Conservation (phyloP, 2,888 invertebrate genomes). For the Nycteola revayana region DNA sequence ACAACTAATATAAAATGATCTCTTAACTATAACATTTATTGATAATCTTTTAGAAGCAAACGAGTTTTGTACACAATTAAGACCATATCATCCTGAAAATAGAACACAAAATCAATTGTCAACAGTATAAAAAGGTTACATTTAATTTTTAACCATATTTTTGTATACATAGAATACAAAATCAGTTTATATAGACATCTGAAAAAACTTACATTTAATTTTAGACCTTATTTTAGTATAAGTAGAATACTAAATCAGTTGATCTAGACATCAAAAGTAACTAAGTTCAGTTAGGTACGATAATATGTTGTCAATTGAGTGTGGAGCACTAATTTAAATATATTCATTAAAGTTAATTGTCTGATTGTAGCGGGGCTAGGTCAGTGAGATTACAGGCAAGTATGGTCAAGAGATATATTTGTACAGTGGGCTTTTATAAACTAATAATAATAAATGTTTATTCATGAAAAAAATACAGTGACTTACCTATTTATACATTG, state of each 20-base stretch:
- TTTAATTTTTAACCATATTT: too few species aligned
- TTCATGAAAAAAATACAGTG: too few species aligned
- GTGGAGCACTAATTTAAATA: slow-evolving; percentile 74
- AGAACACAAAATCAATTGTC: too few species aligned
- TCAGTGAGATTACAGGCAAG: slow-evolving; percentile 44
- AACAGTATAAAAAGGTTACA: too few species aligned
- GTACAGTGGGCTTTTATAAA: slow-evolving; percentile 33
- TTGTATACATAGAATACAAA: too few species aligned
- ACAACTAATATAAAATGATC: slow-evolving; percentile 24
- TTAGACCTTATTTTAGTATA: slow-evolving; percentile 13
- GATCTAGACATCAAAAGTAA: slow-evolving; percentile 9
- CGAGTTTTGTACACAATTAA: too few species aligned
- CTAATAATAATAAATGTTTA: too few species aligned
- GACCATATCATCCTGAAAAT: too few species aligned
- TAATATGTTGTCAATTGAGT: slow-evolving; percentile 60
- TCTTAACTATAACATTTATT: slow-evolving; percentile 33
- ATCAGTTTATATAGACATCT: too few species aligned
- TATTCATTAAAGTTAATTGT: slow-evolving; percentile 79
- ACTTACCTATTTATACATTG: too few species aligned
- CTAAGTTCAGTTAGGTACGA: slow-evolving; percentile 34
- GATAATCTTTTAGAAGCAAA: slow-evolving; percentile 31
- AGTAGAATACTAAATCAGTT: slow-evolving; percentile 9
- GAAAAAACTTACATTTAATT: slow-evolving; percentile 10
- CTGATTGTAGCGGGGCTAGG: slow-evolving; percentile 62
- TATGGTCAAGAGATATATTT: slow-evolving; percentile 11